These are phyloP conservation scores for Xenus cinereus DNA, from an alignment of 2,113 vertebrate genomes.

Conservation along the genomic window DNA sequence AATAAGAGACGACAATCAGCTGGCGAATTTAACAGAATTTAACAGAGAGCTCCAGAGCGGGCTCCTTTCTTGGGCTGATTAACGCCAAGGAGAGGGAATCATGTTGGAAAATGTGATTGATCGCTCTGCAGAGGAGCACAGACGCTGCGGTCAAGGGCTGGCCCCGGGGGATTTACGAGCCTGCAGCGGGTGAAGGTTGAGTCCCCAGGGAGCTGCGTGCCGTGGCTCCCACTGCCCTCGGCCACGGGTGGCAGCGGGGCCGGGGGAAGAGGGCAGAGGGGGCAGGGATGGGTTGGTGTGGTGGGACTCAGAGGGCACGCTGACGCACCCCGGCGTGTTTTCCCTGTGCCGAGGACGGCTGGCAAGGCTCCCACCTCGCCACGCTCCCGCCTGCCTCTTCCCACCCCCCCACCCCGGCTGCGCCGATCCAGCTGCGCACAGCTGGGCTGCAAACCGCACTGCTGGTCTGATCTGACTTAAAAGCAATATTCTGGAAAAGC, in stretches of 20 bases:
- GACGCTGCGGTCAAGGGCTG: not conserved
- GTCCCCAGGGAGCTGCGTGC: not conserved
- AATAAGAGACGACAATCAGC: not conserved
- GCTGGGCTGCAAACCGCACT: not conserved
- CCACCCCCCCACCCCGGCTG: not conserved
- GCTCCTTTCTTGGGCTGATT: not conserved
- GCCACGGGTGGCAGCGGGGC: not conserved
- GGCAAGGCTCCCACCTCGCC: not conserved
- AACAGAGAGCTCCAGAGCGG: not conserved
- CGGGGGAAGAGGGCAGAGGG: not conserved
- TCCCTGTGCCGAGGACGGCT: not conserved
- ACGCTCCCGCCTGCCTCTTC: not conserved
- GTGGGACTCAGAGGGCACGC: not conserved
- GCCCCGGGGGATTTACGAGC: not conserved
- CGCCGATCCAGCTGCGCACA: not conserved
- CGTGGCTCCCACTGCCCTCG: not conserved
- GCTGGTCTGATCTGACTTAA: not conserved
- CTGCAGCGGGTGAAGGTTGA: not conserved
- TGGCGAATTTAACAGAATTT: not conserved
- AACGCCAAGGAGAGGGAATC: not conserved
- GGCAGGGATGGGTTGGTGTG: not conserved
- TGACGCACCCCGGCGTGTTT: not conserved
- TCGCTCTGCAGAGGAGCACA: conserved; percentile 5
- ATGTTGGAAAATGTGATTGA: conserved; percentile 6
- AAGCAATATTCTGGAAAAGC: not conserved